These are phyloP conservation scores for Drosophila repleta DNA, from an alignment of 1,140 invertebrate genomes.

Conservation along the genomic window DNA sequence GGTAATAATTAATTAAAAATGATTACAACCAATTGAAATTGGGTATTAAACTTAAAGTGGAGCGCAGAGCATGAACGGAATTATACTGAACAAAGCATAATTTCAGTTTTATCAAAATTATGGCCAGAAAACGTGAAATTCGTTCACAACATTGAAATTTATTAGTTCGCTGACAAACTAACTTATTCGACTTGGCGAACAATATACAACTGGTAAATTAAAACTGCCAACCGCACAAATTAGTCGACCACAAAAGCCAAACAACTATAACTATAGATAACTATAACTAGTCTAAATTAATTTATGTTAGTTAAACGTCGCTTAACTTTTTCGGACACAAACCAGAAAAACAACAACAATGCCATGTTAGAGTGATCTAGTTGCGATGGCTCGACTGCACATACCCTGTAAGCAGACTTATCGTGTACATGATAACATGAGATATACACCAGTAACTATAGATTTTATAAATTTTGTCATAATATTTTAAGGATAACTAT, in stretches of 20 bases:
- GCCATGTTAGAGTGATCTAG: not conserved
- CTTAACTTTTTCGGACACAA: slow-evolving; percentile 44
- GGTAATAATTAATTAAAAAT: not conserved
- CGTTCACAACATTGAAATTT: not conserved
- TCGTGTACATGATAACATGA: too few relatives aligned
- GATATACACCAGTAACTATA: too few relatives aligned
- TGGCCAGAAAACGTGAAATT: not conserved
- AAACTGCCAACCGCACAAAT: slow-evolving; percentile 64
- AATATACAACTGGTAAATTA: slow-evolving; percentile 43
- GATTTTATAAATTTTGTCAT: too few relatives aligned
- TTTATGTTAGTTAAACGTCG: slow-evolving; percentile 74
- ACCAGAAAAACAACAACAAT: slow-evolving; percentile 27
- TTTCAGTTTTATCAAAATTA: not conserved
- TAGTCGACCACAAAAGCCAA: slow-evolving; percentile 64
- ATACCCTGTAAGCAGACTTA: not conserved
- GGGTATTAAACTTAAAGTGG: too few relatives aligned
- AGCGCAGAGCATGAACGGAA: too few relatives aligned
- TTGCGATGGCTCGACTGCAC: not conserved
- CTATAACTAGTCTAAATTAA: slow-evolving; percentile 71
- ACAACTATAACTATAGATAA: slow-evolving; percentile 45
- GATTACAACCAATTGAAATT: too few relatives aligned
- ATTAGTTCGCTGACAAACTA: slow-evolving; percentile 9
- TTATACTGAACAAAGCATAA: not conserved
- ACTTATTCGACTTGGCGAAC: not conserved
- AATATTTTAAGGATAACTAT: too few relatives aligned